A percentile compares a stretch with the other conserved stretches of the same genome.
Conservation (phyloP, 1,140 invertebrate species). For the Mizuhopecten yessoensis region DNA sequence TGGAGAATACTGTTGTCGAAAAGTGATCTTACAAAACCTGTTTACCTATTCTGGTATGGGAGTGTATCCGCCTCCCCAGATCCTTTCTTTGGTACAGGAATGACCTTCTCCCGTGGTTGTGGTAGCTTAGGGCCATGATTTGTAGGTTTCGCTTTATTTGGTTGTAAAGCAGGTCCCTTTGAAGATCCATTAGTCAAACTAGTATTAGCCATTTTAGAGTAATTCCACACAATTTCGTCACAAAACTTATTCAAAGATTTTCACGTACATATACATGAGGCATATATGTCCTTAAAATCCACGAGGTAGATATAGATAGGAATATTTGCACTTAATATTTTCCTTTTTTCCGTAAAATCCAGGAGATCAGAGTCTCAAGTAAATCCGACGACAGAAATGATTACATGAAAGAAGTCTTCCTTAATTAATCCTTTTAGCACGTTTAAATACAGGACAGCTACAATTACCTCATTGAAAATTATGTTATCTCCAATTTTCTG, state of each 20-base stretch:
- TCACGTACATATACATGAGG: neutral
- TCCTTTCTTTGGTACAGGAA: conserved; percentile 3
- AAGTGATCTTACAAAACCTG: no score
- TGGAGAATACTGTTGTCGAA: no score
- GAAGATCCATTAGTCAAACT: neutral
- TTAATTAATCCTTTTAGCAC: no score
- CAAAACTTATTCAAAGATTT: neutral
- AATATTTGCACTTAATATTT: neutral
- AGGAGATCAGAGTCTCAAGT: no score
- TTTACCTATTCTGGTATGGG: neutral
- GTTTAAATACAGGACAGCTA: no score
- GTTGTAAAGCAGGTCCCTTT: neutral
- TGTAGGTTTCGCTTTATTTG: neutral
- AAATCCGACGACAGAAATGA: no score
- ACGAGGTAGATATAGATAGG: neutral
- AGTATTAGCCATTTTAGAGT: neutral
- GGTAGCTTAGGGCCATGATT: neutral
- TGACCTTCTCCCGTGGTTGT: neutral
- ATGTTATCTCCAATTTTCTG: no score
- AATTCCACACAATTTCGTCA: neutral
- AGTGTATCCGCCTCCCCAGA: neutral
- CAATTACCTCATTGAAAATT: no score
- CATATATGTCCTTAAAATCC: neutral
- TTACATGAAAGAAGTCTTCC: no score
- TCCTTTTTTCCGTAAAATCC: neutral